Evolutionary conservation across 2,888 invertebrate species (phyloP), one percentile per base, ranked within the genome.

Genomic region (Tyria jacobaeae): DNA sequence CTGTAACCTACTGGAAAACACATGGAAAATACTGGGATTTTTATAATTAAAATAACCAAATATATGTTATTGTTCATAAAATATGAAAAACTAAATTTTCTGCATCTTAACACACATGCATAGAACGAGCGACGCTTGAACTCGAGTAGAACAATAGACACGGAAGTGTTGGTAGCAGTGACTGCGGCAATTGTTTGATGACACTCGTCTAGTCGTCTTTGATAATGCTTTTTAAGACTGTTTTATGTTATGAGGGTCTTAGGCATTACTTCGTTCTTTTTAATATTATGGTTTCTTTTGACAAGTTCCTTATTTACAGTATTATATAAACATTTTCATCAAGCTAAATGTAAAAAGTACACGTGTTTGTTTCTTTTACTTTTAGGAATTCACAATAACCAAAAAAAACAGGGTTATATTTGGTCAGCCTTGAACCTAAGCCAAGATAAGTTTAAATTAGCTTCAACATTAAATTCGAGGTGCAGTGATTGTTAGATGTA

Each of bases 361-460:
- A 35, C 3, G 0, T 3, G 62, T 65, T 65, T 57, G 65, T 64
- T 67, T 76, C 71, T 66, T 71, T 76, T 80, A 75, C 78, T 82
- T 79, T 74, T 70, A 80, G 59, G 48, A 78, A 79, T 73, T 60
- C 63, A 72, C 71, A 68, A 68, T 69, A 68, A 68, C 64, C 78
- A 79, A 81, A 84, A n/a, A n/a, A 86, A 68, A 65, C 70, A 66
- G 68, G 69, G 64, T 81, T 80, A 80, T 85, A 85, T 85, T 83
- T 82, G 64, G 86, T 79, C 79, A 88, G 80, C 92, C 92, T 92
- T 92, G 90, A 92, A 91, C 89, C 84, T 79, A 87, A 83, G 80
- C 81, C 78, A 79, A 76, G 62, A 76, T 79, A 80, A 81, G 77
- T 80, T 84, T 80, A 80, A 84, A 82, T 81, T 67, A 80, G 80